Base-by-base conservation (phyloP, 2,113 vertebrate species). In the Cololabis saira region DNA sequence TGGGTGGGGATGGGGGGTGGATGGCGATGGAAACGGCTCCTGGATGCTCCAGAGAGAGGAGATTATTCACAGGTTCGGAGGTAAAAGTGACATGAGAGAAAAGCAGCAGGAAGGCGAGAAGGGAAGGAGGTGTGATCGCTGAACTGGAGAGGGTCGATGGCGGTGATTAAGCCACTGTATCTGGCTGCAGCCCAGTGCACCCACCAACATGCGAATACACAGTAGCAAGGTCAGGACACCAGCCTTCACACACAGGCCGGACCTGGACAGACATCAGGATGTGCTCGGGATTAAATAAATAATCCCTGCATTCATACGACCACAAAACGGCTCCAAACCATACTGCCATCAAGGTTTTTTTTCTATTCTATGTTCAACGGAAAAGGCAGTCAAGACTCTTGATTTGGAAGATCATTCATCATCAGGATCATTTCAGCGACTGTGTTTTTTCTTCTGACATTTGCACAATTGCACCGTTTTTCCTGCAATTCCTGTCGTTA, bases 71-170 rank as follows among this genome's bases (percentile, higher is more conserved):
- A 24, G 49, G 55, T 27, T 69, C 42, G 52, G 64, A 0, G 14
- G 21, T 14, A n/a, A 44, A 75, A 12, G 54, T 51, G 51, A 67
- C 33, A 37, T 7, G 33, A 37, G 5, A 43, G 41, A 57, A 1
- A 63, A 17, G 44, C n/a, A 11, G 33, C 19, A 50, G 47, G 12
- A 47, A 16, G 7, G n/a, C 21, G 17, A 43, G 0, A 22, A 10
- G 45, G 47, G 18, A 51, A 52, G 37, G 19, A 41, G 67, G 12
- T 24, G 65, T 42, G 73, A 37, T 78, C 58, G 0, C 30, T 74
- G 74, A 71, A 71, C 67, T 50, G 73, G 61, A 3, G 66, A 58
- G 47, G 64, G 64, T 83, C 63, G 51, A 45, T 86, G 52, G 47
- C 37, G 37, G 33, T 13, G 24, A 75, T 84, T 3, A 61, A 74